Evolutionary conservation across 2,113 vertebrate species (phyloP), one percentile per base, ranked within the genome.

Genomic region (Ceyx margarethae): DNA sequence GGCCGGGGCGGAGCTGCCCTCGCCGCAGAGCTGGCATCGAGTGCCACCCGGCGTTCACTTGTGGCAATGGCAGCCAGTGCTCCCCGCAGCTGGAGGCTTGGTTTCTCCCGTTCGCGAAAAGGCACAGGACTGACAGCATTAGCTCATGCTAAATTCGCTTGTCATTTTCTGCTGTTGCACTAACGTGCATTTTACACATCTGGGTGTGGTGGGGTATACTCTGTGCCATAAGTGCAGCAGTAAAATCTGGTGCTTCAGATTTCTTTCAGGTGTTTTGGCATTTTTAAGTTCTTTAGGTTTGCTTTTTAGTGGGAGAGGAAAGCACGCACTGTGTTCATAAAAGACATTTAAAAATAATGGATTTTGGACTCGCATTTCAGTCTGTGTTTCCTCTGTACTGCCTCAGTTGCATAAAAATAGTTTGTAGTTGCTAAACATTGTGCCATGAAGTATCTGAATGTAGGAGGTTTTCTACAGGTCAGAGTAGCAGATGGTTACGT

Each of bases 81-180:
- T 14, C 42, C 46, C 68, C 10, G 56, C 58, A 9, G 45, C 35
- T 1, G 33, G 15, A 7, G 40, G 5, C 2, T 11, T 1, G 43
- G 0, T 3, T 26, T 11, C 15, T 4, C 37, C 33, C 0, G 15
- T 9, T 25, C 1, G 3, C 8, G 51, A 23, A 31, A 5, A 2
- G 35, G 23, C 40, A 6, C 45, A 1, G 29, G 1, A 3, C 29
- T 10, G 76, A 1, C 64, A 10, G n/a, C 51, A 0, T 10, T 2
- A 3, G 3, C 29, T 29, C 45, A 0, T 3, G 37, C 25, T 18
- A 3, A 3, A 6, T 3, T 33, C 10, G 2, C 29, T 13, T 5
- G 46, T 25, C 19, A 2, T 22, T 10, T 23, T 6, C 31, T 26
- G 25, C 50, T 22, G 0, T 23, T 16, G 40, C 57, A 10, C 14